phyloP scores from a whole-genome alignment of 2,888 invertebrate species.

The Melanophora roralis region DNA sequence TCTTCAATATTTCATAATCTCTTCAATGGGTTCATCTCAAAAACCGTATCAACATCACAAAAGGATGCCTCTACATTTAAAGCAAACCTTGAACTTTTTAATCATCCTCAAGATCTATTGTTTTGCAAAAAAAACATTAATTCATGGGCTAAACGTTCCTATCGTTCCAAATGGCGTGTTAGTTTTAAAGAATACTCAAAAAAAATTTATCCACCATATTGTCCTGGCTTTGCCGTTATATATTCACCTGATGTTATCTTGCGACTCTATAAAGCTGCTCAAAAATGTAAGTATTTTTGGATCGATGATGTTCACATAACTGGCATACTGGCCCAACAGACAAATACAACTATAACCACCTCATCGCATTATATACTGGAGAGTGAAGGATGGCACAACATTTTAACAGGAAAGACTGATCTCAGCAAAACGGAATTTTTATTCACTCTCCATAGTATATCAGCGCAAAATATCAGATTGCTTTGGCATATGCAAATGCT shows the following conservation, averaged over 20 bases:
- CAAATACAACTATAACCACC: constrained; percentile 78
- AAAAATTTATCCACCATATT: constrained; percentile 85
- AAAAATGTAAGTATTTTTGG: constrained; percentile 85
- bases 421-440: constrained; percentile 71
- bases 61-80: constrained; percentile 60
- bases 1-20: constrained; percentile 45
- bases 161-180: constrained; percentile 87
- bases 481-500: constrained; percentile 75
- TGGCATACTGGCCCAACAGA: constrained; percentile 80
- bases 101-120: constrained; percentile 79
- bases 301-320: constrained; percentile 90
- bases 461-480: constrained; percentile 75
- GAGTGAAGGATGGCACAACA: constrained; percentile 62
- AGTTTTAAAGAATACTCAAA: constrained; percentile 82
- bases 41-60: not conserved
- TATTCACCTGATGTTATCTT: constrained; percentile 82
- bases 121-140: constrained; percentile 80
- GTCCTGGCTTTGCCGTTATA: constrained; percentile 85
- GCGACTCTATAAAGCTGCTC: constrained; percentile 80
- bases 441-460: constrained; percentile 76
- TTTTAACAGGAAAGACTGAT: constrained; percentile 69
- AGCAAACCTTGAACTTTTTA: constrained; percentile 58
- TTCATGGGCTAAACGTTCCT: constrained; percentile 80
- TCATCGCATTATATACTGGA: constrained; percentile 69
- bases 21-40: constrained; percentile 29